These are phyloP conservation scores for Hexactinellida sp. DNA, from an alignment of 37 sponge, comb jelly and placozoan genomes.

Conservation along the genomic window DNA sequence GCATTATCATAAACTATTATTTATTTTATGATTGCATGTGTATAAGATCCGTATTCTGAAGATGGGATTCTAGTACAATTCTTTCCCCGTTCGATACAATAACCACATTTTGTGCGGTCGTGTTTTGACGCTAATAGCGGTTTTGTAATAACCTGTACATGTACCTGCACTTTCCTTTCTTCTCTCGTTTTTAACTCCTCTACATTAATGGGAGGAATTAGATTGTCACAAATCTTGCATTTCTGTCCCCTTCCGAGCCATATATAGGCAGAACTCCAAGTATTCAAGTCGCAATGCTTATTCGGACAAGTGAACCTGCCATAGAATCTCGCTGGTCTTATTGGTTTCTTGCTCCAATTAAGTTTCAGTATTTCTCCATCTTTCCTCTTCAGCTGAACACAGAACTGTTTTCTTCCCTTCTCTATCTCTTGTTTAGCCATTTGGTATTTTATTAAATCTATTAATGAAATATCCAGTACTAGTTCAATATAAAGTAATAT, in stretches of 20 bases:
- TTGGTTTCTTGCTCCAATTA: slow-evolving; percentile 2
- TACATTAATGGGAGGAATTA: neutral
- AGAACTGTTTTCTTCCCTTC: neutral
- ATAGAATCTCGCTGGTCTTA: slow-evolving; percentile 3
- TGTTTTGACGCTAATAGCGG: neutral
- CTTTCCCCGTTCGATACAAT: neutral
- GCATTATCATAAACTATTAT: too few relatives aligned
- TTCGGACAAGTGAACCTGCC: neutral
- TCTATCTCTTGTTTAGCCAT: neutral
- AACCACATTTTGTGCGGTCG: neutral
- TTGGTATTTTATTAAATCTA: too few relatives aligned
- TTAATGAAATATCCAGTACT: too few relatives aligned
- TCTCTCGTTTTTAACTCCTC: neutral
- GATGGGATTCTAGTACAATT: neutral
- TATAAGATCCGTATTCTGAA: slow-evolving; percentile 10
- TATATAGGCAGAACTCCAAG: neutral
- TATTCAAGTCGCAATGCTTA: neutral
- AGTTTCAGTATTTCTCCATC: neutral
- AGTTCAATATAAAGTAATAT: too few relatives aligned
- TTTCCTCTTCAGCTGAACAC: neutral
- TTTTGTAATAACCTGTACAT: neutral
- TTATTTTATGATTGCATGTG: neutral
- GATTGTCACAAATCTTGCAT: neutral
- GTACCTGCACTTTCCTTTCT: neutral
- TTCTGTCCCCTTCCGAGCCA: slow-evolving; percentile 7